phyloP scores from a whole-genome alignment of 2,888 invertebrate species.

The Hydropsyche betteni region DNA sequence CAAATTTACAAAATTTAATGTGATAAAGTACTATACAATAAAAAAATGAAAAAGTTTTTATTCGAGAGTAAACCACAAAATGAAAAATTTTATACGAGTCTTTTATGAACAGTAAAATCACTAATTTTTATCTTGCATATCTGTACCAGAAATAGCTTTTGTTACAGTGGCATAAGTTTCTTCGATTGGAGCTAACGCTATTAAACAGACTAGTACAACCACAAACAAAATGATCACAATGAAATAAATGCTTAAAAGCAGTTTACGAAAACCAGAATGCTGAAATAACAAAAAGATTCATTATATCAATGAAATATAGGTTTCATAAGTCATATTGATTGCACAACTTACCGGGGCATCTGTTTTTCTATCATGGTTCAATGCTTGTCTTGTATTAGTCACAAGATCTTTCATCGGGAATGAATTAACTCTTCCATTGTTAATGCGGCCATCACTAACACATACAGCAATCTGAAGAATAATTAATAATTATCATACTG shows the following conservation, averaged over 20 bases:
- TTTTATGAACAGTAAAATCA: not conserved
- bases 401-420: constrained; percentile 88
- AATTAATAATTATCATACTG: constrained; percentile 52
- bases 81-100: not conserved
- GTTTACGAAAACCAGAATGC: constrained; percentile 81
- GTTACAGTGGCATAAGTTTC: constrained; percentile 64
- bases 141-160: constrained; percentile 47
- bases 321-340: too few relatives aligned
- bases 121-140: constrained; percentile 7
- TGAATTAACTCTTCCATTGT: constrained; percentile 76
- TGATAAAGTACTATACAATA: too few relatives aligned
- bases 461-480: constrained; percentile 77
- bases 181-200: constrained; percentile 78
- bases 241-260: constrained; percentile 80
- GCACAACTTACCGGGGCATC: constrained; percentile 78
- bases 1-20: too few relatives aligned
- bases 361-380: constrained; percentile 74
- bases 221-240: constrained; percentile 75
- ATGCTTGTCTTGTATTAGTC: constrained; percentile 69
- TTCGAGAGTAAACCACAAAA: not conserved
- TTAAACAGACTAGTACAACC: constrained; percentile 77
- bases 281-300: constrained; percentile 59
- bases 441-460: constrained; percentile 76
- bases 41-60: not conserved
- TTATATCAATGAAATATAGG: constrained; percentile 33